Evolutionary conservation across 92 coral and sea anemone species (phyloP).

Genomic region (Porites evermanni): DNA sequence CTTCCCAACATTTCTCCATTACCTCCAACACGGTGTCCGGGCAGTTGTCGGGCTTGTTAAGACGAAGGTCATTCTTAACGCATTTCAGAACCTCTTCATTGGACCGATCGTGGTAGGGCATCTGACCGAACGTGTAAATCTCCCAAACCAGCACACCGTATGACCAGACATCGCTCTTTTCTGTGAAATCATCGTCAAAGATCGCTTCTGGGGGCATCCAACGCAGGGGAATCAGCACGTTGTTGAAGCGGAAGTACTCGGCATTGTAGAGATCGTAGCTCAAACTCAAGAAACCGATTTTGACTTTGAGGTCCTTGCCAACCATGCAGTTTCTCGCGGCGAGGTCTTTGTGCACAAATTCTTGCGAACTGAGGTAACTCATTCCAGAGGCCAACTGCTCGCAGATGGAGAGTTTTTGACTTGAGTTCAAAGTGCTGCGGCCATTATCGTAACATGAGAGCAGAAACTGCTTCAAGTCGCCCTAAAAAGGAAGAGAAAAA

Average conservation of each 20-base stretch:
- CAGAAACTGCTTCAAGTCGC: slow-evolving; percentile 95
- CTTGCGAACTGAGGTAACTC: slow-evolving; percentile 85
- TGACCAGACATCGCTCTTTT: slow-evolving; percentile 98
- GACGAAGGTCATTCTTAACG: slow-evolving; percentile 89
- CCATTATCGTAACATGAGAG: slow-evolving; percentile 86
- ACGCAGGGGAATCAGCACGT: slow-evolving; percentile 89
- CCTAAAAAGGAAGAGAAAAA: slow-evolving; percentile 55
- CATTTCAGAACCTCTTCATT: slow-evolving; percentile 95
- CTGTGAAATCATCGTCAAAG: slow-evolving; percentile 88
- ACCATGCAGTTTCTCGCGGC: slow-evolving; percentile 98
- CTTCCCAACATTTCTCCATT: slow-evolving; percentile 95
- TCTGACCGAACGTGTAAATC: slow-evolving; percentile 86
- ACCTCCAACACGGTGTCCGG: slow-evolving; percentile 88
- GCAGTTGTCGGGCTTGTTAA: slow-evolving; percentile 91
- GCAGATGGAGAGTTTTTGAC: slow-evolving; percentile 88
- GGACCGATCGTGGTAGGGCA: slow-evolving; percentile 89
- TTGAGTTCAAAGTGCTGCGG: slow-evolving; percentile 83
- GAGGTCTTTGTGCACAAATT: slow-evolving; percentile 91
- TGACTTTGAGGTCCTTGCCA: slow-evolving; percentile 82
- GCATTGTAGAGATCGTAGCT: slow-evolving; percentile 93
- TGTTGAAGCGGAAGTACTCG: slow-evolving; percentile 91
- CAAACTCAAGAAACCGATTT: slow-evolving; percentile 90
- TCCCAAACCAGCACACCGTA: slow-evolving; percentile 96
- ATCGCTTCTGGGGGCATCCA: slow-evolving; percentile 99
- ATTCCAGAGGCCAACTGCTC: slow-evolving; percentile 86